Evolutionary conservation across 2,888 invertebrate species (phyloP).

Genomic region (Pelosia muscerda): DNA sequence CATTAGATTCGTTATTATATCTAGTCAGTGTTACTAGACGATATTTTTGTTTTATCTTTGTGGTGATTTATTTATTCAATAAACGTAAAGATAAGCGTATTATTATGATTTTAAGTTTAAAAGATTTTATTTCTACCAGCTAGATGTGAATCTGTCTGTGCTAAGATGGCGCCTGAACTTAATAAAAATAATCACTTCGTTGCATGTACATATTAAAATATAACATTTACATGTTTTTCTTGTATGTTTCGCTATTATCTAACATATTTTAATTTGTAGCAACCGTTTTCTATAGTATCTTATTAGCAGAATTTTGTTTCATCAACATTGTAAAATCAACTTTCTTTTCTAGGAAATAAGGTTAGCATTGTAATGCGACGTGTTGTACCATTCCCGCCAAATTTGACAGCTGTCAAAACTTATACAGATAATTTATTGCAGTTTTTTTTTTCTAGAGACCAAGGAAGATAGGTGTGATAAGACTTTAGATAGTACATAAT

Average conservation of each 20-base stretch:
- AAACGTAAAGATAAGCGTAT: conserved; percentile 50
- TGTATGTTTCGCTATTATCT: conserved; percentile 29
- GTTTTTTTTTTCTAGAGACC: conserved; percentile 29
- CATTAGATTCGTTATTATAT: conserved; percentile 53
- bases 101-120: conserved; percentile 54
- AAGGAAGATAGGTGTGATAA: conserved; percentile 44
- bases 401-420: conserved; percentile 45
- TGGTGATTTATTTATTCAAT: conserved; percentile 53
- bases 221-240: conserved; percentile 17
- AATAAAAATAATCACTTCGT: conserved; percentile 29
- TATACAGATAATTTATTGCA: conserved; percentile 30
- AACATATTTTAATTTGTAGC: conserved; percentile 34
- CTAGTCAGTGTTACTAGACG: conserved; percentile 76
- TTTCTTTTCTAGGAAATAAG: conserved; percentile 29
- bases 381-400: conserved; percentile 43
- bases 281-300: conserved; percentile 28
- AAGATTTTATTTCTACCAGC: conserved; percentile 50
- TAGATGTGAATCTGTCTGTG: conserved; percentile 19
- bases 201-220: conserved; percentile 25
- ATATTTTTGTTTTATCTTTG: conserved; percentile 62
- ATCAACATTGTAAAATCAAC: conserved; percentile 34
- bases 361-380: conserved; percentile 19
- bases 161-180: conserved; percentile 41
- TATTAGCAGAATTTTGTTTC: conserved; percentile 33
- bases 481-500: conserved; percentile 48